Evolutionary conservation across 1,140 invertebrate species (phyloP).

Genomic region (Anastrepha obliqua): DNA sequence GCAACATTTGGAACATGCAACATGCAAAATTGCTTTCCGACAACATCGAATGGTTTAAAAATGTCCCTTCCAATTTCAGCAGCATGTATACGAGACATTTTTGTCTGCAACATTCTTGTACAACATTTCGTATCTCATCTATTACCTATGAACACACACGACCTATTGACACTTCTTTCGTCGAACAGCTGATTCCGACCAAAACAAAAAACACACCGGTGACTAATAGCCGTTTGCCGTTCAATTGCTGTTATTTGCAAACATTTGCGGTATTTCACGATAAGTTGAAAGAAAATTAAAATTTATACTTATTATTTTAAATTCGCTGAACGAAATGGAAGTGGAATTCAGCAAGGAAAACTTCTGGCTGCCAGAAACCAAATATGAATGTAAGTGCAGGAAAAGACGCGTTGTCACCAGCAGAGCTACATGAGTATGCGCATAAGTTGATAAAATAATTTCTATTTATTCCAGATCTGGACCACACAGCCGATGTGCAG

Average conservation of each 20-base stretch:
- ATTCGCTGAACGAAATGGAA: constrained; percentile 63
- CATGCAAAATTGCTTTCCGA: too few species aligned
- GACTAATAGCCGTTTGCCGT: neutral
- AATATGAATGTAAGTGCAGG: constrained; percentile 73
- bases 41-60: too few species aligned
- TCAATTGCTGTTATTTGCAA: neutral
- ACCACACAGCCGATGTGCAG: constrained; percentile 98
- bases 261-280: neutral
- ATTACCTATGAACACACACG: neutral
- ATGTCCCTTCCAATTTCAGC: too few species aligned
- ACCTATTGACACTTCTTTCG: neutral
- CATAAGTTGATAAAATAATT: constrained; percentile 58
- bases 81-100: too few species aligned
- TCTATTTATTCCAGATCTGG: constrained; percentile 86
- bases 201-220: constrained; percentile 27
- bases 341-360: constrained; percentile 71
- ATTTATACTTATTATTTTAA: neutral
- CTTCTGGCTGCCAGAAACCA: constrained; percentile 68
- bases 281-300: neutral
- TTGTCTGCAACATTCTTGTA: neutral
- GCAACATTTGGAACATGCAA: too few species aligned
- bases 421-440: neutral
- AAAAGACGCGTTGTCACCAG: neutral
- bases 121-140: neutral
- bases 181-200: constrained; percentile 19